Conservation (phyloP, 2,888 invertebrate genomes). For the Melanostoma scalare region DNA sequence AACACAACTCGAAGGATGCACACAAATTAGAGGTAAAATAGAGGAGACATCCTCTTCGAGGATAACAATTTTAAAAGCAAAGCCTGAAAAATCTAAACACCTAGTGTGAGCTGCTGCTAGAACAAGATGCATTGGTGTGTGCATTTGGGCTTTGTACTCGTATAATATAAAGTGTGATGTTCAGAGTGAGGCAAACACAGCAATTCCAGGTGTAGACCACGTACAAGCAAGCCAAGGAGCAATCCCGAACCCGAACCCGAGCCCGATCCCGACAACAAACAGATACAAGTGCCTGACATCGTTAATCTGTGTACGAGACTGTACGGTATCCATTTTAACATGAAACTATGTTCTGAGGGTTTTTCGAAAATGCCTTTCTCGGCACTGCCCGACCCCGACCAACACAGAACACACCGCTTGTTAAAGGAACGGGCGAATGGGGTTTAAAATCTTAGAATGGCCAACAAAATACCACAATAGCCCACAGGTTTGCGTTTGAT, state of each 20-base stretch:
- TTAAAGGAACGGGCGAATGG: not conserved
- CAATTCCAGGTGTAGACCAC: conserved; percentile 49
- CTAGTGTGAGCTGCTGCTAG: not conserved
- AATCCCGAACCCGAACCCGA: conserved; percentile 11
- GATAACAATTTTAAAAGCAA: conserved; percentile 54
- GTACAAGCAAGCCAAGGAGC: conserved; percentile 32
- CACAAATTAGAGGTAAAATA: conserved; percentile 45
- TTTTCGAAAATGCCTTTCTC: conserved; percentile 26
- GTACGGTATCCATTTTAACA: conserved; percentile 56
- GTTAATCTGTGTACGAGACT: conserved; percentile 60
- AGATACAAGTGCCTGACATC: conserved; percentile 63
- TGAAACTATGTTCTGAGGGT: conserved; percentile 50
- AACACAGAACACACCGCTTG: not conserved
- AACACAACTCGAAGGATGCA: conserved; percentile 20
- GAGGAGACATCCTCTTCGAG: conserved; percentile 47
- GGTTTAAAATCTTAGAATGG: conserved; percentile 35
- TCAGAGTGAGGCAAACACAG: conserved; percentile 22
- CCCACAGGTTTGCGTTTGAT: conserved; percentile 44
- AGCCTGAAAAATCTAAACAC: conserved; percentile 54
- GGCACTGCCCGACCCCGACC: conserved; percentile 8
- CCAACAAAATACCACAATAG: conserved; percentile 42
- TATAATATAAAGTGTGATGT: conserved; percentile 15
- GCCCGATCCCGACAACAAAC: conserved; percentile 43
- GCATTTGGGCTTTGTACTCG: conserved; percentile 25
- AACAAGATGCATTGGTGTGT: conserved; percentile 40